Conservation (phyloP, 2,797 vertebrate genomes). For the Squalus acanthias region DNA sequence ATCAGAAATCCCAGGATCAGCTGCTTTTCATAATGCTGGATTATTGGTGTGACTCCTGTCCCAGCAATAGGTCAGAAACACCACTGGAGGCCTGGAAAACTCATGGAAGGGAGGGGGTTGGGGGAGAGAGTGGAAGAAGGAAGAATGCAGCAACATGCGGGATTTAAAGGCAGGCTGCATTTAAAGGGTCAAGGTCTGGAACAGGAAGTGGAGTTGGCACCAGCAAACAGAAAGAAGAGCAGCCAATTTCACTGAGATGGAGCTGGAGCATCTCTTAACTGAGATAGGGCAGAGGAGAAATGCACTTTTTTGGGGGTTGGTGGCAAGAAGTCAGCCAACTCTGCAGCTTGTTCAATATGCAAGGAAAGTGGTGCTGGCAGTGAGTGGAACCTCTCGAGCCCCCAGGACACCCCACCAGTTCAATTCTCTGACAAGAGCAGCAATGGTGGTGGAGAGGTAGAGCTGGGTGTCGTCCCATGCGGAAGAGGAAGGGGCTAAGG, state of each 20-base stretch:
- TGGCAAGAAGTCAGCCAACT: neutral
- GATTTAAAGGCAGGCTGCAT: neutral
- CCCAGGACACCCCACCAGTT: neutral
- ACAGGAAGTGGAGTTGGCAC: neutral
- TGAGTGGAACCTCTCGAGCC: neutral
- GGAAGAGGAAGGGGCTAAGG: neutral
- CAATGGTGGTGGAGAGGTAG: neutral
- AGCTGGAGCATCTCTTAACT: neutral
- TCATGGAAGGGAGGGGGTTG: neutral
- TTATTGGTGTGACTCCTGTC: neutral
- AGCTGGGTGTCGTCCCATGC: neutral
- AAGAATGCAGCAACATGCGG: neutral
- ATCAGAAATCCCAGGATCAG: neutral
- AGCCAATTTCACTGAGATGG: neutral
- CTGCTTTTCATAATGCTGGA: neutral
- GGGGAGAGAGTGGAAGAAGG: too few relatives aligned
- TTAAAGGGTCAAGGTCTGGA: neutral
- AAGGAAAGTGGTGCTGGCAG: neutral
- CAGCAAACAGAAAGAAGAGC: neutral
- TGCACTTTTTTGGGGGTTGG: neutral
- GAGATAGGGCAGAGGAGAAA: neutral
- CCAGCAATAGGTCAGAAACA: neutral
- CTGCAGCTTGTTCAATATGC: neutral
- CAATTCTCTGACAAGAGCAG: neutral
- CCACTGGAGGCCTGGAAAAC: neutral